Evolutionary conservation across 2,113 vertebrate genomes (phyloP), one percentile per base, ranked within the genome.

Genomic region (Rhegmatorhina hoffmannsi): DNA sequence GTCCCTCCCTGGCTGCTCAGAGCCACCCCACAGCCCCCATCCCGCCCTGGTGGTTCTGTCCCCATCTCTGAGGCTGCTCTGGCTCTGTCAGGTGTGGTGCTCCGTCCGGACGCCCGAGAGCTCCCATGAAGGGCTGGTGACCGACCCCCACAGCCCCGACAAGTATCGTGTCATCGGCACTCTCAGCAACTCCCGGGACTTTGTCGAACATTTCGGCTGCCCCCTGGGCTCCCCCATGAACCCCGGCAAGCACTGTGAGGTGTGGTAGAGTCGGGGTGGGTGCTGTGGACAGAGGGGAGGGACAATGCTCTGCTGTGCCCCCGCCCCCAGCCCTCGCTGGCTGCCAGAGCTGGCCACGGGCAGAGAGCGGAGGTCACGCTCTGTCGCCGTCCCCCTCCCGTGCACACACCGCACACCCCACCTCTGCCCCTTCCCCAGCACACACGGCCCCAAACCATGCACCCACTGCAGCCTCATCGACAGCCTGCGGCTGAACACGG

Each of bases 31-130:
- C 29, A n/a, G 46, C 11, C 18, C n/a, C 25, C 31, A 21, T 38
- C 17, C 38, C 3, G 0, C 47, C 26, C 1, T 0, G 13, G 16
- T 6, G 4, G 8, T 2, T 58, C 38, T 36, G 19, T 9, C 40
- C 34, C 14, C 38, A 0, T 33, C 31, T 28, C 53, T 80, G 76
- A 81, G 38, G 63, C 58, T 63, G 28, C 53, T 59, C 36, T 55
- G 2, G 1, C 68, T 56, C 92, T 4, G 1, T 15, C 96, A 99
- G 99, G 99, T 99, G 89, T 99, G 99, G 99, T 99, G 99, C 89
- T 99, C 99, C 0, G 99, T 99, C 64, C 98, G 99, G 40, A 99
- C 99, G 2, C 99, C 99, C 2, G 99, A 99, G 98, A 99, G 99
- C 78, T 99, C 99, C 81, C 99, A 99, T 8, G 99, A 99, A 97